Evolutionary conservation across 2,113 vertebrate genomes (phyloP).

Genomic region (Strix aluco): DNA sequence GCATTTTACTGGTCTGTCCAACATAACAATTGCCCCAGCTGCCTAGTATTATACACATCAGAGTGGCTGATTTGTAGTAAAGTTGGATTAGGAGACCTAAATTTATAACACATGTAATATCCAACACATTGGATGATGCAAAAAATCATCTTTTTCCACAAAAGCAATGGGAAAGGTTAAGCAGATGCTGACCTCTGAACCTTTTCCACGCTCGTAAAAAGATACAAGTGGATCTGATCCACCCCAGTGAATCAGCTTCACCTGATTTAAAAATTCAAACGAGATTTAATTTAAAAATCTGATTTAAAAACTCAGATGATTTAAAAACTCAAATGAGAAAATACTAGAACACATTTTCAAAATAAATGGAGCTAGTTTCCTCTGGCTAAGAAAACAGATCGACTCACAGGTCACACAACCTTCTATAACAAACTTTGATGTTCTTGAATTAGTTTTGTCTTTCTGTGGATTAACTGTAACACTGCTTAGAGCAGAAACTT

Average conservation of each 20-base stretch:
- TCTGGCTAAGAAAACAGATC: not conserved
- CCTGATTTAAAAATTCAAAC: not conserved
- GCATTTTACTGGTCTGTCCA: not conserved
- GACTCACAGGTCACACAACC: not conserved
- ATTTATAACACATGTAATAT: not conserved
- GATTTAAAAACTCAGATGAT: not conserved
- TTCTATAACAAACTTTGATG: not conserved
- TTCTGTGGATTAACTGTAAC: not conserved
- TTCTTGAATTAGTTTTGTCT: not conserved
- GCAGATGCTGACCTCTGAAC: not conserved
- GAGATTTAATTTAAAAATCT: not conserved
- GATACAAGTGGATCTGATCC: not conserved
- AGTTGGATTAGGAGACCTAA: not conserved
- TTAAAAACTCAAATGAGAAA: not conserved
- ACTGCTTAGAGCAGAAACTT: not conserved
- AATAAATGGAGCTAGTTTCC: not conserved
- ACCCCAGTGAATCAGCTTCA: not conserved
- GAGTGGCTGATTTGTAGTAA: not conserved
- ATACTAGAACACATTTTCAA: not conserved
- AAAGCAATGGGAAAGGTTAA: not conserved
- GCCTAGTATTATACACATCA: not conserved
- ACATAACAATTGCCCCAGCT: not conserved
- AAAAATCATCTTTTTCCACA: not conserved
- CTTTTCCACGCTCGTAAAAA: not conserved
- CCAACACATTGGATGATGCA: fast-evolving